These are phyloP conservation scores for Monopis laevigella DNA, from an alignment of 2,888 invertebrate species.

Conservation along the genomic window DNA sequence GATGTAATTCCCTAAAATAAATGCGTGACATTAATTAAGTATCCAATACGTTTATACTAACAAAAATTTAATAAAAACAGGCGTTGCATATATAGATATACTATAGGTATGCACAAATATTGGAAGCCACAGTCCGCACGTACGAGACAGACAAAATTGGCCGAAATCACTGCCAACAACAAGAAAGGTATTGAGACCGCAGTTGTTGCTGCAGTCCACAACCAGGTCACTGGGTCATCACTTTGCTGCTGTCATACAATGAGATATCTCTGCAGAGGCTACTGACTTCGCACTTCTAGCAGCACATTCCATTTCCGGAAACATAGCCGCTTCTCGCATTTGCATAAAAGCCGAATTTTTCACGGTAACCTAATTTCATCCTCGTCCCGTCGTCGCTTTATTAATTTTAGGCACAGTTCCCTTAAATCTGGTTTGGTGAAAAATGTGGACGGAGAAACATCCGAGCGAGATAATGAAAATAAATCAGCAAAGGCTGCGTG, in stretches of 20 bases:
- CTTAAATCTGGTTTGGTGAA: constrained; percentile 29
- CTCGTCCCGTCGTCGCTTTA: constrained; percentile 23
- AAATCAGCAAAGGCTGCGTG: constrained; percentile 36
- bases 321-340: constrained; percentile 18
- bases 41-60: no score
- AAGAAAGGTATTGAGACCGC: constrained; percentile 10
- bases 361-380: constrained; percentile 19
- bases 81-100: no score
- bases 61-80: no score
- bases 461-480: constrained; percentile 43
- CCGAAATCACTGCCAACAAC: constrained; percentile 6
- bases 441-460: constrained; percentile 32
- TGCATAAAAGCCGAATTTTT: constrained; percentile 23
- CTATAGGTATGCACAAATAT: no score
- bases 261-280: constrained; percentile 52
- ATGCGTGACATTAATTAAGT: no score
- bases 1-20: no score
- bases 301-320: background rate
- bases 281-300: background rate
- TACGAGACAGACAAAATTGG: background rate
- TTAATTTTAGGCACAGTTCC: constrained; percentile 33
- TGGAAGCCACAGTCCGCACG: no score
- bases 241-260: constrained; percentile 51
- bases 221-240: constrained; percentile 57
- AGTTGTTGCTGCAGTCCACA: constrained; percentile 39